Base-by-base conservation (phyloP, 2,888 invertebrate genomes). In the Andrena flavipes region DNA sequence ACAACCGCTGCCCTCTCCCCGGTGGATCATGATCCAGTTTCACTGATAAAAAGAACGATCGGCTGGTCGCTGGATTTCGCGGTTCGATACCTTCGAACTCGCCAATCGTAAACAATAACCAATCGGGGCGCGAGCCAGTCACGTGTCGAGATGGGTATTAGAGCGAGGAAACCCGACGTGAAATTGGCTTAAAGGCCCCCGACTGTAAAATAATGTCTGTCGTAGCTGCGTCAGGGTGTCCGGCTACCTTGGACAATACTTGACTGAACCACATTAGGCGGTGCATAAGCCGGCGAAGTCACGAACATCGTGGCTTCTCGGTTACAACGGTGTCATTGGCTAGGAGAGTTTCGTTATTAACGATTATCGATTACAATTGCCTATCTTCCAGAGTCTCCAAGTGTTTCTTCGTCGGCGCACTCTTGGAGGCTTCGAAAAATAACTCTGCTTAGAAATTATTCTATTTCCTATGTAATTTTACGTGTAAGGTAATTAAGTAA, bases 171-270 rank as follows among this genome's bases (percentile, higher is more conserved):
- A 90, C 88, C 89, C 82, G 79, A 86, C 87, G 85, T 86, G 89
- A 91, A 92, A 92, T 91, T 85, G 89, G 89, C 88, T 91, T 90
- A 91, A 86, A 84, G 86, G 82, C 86, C 56, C 76, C 79, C 76
- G 62, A 67, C 79, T 80, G 83, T 69, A 74, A 88, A 84, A 84
- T 84, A 84, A 81, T 83, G 84, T 76, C 87, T 75, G 64, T 42
- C 48, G 2, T 30, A 76, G 76, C 73, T 81, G 77, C 82, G 77
- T 82, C 81, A 60, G 80, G 74, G 80, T 75, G 80, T 71, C 65
- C 75, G 56, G 51, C 54, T 80, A 69, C 78, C 75, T 81, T 88
- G 78, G 80, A 84, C 80, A 75, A 82, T 82, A 79, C 80, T 82
- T 80, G 74, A 63, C 64, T 72, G 65, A 72, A 74, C 67, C 29